Evolutionary conservation across 1,140 invertebrate species (phyloP).

Genomic region (Anastrepha obliqua): DNA sequence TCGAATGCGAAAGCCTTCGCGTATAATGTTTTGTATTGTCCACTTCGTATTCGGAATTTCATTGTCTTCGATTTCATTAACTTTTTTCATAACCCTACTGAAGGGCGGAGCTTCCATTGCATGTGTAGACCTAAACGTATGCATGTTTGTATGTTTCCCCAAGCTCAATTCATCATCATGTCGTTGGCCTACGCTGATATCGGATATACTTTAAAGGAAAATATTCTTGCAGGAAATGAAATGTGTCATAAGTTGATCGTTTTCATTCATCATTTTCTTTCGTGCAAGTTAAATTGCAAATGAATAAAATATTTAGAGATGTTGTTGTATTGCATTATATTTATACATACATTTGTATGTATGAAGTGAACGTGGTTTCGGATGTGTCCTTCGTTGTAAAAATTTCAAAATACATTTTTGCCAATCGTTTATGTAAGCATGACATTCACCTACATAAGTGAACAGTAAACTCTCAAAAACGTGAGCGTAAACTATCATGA

Average conservation of each 20-base stretch:
- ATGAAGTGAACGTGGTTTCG: no score
- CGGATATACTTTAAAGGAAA: not conserved
- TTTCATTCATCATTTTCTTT: conserved; percentile 73
- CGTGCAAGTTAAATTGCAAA: not conserved
- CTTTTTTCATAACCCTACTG: not conserved
- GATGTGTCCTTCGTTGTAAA: no score
- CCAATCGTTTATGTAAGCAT: no score
- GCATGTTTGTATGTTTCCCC: not conserved
- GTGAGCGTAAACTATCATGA: no score
- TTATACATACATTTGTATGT: no score
- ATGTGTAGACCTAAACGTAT: not conserved
- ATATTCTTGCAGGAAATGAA: conserved; percentile 68
- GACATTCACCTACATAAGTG: no score
- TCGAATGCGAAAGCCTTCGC: conserved; percentile 7
- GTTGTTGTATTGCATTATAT: not conserved
- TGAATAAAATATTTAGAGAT: not conserved
- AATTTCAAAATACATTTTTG: no score
- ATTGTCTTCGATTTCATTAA: conserved; percentile 44
- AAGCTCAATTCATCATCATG: conserved; percentile 30
- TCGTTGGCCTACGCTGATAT: conserved; percentile 1
- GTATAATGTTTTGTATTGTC: conserved; percentile 8
- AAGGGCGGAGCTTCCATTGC: conserved; percentile 22
- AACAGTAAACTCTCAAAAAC: no score
- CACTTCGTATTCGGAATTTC: conserved; percentile 18
- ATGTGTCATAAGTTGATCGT: conserved; percentile 73